These are phyloP conservation scores for Adelosebastes latens DNA, from an alignment of 2,797 vertebrate species.

Conservation along the genomic window DNA sequence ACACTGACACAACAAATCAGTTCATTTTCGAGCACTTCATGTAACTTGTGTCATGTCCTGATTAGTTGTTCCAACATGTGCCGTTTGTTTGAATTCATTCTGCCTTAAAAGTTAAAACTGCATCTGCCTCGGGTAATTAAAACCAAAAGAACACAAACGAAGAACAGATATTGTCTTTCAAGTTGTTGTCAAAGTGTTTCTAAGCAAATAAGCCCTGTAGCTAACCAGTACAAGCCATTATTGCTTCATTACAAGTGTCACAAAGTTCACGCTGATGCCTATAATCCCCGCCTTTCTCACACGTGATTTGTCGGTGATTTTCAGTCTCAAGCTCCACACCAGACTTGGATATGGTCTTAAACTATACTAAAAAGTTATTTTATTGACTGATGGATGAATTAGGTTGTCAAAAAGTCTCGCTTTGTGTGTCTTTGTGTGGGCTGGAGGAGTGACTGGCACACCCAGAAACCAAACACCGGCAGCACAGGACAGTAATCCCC, in stretches of 20 bases:
- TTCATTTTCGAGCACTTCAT: not conserved
- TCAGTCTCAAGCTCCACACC: not conserved
- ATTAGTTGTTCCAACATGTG: not conserved
- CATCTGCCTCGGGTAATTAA: not conserved
- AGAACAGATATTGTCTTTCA: not conserved
- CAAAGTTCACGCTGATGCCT: not conserved
- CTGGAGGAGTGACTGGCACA: conserved; percentile 60
- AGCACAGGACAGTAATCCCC: conserved; percentile 53
- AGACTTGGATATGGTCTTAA: not conserved
- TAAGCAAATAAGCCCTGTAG: not conserved
- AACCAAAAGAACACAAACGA: not conserved
- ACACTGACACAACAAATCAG: not conserved
- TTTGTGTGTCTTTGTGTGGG: conserved; percentile 56
- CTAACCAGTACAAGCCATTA: not conserved
- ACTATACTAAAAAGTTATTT: not conserved
- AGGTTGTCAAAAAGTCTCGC: not conserved
- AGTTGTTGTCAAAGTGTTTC: not conserved
- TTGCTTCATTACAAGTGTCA: not conserved
- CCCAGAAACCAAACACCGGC: conserved; percentile 73
- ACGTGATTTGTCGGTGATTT: not conserved
- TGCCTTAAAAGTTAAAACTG: not conserved
- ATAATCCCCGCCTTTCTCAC: not conserved
- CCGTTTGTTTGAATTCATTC: not conserved
- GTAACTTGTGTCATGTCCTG: not conserved
- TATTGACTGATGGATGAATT: not conserved